Conservation (phyloP, 2,113 vertebrate genomes). For the Mus pahari region DNA sequence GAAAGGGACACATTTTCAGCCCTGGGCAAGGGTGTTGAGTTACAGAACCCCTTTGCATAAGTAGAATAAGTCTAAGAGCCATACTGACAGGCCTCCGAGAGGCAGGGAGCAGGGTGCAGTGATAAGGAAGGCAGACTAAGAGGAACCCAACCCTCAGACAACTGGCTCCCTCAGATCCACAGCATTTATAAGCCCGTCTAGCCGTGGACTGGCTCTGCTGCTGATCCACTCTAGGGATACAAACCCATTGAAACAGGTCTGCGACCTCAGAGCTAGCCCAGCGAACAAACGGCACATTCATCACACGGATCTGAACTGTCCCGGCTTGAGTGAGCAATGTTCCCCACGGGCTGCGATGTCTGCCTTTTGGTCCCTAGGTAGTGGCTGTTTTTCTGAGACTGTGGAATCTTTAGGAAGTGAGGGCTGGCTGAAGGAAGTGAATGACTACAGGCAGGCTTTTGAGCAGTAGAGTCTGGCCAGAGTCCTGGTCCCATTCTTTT, state of each 20-base stretch:
- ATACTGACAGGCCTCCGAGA: slow-evolving; percentile 37
- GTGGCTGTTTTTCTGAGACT: not conserved
- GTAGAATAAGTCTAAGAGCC: slow-evolving; percentile 49
- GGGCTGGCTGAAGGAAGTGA: not conserved
- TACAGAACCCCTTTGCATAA: slow-evolving; percentile 57
- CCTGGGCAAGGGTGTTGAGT: slow-evolving; percentile 52
- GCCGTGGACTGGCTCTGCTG: slow-evolving; percentile 16
- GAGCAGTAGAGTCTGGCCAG: not conserved
- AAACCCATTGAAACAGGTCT: slow-evolving; percentile 29
- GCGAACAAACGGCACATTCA: not conserved
- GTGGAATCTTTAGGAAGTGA: not conserved
- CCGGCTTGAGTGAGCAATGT: not conserved
- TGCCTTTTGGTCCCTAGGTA: not conserved
- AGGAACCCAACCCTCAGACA: slow-evolving; percentile 44
- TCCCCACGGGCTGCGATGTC: not conserved
- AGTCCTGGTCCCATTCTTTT: not conserved
- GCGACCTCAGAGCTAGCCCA: not conserved
- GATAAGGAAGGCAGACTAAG: slow-evolving; percentile 62
- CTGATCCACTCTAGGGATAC: not conserved
- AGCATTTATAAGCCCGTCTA: slow-evolving; percentile 45
- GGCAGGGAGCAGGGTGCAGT: slow-evolving; percentile 34
- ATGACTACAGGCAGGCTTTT: not conserved
- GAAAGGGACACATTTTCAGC: slow-evolving; percentile 58
- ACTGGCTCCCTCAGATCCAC: slow-evolving; percentile 38
- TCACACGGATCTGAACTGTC: not conserved